Conservation (phyloP, 2,888 invertebrate genomes). For the Eupithecia exiguata region DNA sequence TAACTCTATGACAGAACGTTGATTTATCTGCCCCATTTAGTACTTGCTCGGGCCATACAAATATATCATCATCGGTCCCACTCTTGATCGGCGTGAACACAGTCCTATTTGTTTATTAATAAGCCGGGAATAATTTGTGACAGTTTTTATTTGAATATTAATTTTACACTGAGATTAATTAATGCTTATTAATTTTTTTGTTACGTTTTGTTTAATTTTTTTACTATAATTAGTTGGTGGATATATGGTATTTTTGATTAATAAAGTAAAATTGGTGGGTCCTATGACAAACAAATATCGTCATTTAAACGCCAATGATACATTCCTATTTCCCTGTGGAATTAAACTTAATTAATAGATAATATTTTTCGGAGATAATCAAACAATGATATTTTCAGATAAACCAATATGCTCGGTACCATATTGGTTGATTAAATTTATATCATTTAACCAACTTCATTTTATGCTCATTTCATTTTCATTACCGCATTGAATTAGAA, state of each 20-base stretch:
- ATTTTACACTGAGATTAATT: slow-evolving; percentile 42
- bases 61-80: slow-evolving; percentile 64
- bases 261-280: background rate
- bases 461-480: background rate
- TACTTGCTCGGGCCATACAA: slow-evolving; percentile 62
- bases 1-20: slow-evolving; percentile 55
- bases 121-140: slow-evolving; percentile 42
- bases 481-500: slow-evolving; percentile 5
- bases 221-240: background rate
- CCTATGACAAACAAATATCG: background rate
- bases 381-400: background rate
- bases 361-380: background rate
- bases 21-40: slow-evolving; percentile 68
- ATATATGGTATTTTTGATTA: background rate
- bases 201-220: background rate
- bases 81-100: slow-evolving; percentile 61
- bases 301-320: background rate
- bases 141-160: slow-evolving; percentile 41
- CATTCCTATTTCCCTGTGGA: background rate
- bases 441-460: background rate
- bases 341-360: background rate
- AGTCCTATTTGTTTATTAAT: slow-evolving; percentile 58
- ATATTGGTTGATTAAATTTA: background rate
- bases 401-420: background rate
- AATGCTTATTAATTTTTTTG: slow-evolving; percentile 19